These are phyloP conservation scores for Drosophila suzukii DNA, from an alignment of 1,140 invertebrate species.

Conservation along the genomic window DNA sequence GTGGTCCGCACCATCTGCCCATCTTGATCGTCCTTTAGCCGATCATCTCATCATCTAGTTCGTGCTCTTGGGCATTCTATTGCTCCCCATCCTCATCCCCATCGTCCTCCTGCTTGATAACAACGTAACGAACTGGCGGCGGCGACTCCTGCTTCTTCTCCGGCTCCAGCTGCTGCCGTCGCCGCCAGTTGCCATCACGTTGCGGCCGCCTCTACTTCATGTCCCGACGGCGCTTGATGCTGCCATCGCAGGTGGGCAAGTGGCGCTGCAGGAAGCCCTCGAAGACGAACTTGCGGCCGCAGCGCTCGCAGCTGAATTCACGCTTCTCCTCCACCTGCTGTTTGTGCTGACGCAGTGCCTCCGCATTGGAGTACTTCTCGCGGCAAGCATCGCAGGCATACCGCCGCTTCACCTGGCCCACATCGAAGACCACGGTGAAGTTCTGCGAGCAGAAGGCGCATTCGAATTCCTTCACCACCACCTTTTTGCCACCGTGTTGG, in stretches of 20 bases:
- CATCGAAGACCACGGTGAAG: conserved; percentile 81
- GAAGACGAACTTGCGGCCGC: conserved; percentile 82
- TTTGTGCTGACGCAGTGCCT: conserved; percentile 77
- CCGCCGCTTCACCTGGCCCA: conserved; percentile 78
- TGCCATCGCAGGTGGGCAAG: conserved; percentile 79
- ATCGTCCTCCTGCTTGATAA: conserved; percentile 54
- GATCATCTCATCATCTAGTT: neutral
- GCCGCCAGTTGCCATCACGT: conserved; percentile 60
- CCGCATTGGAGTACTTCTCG: conserved; percentile 82
- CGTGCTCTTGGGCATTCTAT: conserved; percentile 7
- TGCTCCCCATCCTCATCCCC: conserved; percentile 29
- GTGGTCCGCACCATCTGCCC: neutral
- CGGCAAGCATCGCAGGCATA: conserved; percentile 80
- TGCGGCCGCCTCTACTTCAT: conserved; percentile 77
- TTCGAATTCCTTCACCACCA: conserved; percentile 79
- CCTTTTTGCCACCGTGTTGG: conserved; percentile 78
- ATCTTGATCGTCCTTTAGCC: neutral
- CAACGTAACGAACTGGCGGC: conserved; percentile 64
- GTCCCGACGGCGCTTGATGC: conserved; percentile 79
- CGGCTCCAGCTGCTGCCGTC: neutral
- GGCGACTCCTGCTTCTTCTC: conserved; percentile 7
- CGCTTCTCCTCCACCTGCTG: conserved; percentile 80
- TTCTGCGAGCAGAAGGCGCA: conserved; percentile 79
- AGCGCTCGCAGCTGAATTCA: conserved; percentile 77
- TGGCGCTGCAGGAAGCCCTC: conserved; percentile 81